phyloP scores from a whole-genome alignment of 2,113 vertebrate species.

The Hyperoodon ampullatus region DNA sequence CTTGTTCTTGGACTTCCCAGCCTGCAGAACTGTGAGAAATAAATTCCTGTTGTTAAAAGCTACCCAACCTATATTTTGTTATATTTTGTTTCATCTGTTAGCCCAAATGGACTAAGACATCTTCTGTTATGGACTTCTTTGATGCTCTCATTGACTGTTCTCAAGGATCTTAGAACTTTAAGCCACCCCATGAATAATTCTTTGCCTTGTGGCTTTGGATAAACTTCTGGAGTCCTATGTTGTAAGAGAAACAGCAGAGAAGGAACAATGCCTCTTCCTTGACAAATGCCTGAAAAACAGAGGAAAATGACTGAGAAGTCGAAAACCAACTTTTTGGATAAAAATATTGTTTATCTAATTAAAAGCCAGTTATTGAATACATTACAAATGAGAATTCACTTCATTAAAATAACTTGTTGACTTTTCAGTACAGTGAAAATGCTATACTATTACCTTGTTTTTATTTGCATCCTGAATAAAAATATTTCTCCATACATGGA shows the following conservation, averaged over 20 bases:
- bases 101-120: background rate
- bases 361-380: constrained; percentile 8
- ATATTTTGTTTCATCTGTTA: constrained; percentile 15
- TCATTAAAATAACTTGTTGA: constrained; percentile 1
- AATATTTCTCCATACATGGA: background rate
- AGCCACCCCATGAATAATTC: background rate
- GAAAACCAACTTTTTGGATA: background rate
- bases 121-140: background rate
- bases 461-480: background rate
- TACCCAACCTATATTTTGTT: background rate
- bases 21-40: background rate
- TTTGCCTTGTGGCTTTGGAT: constrained; percentile 21
- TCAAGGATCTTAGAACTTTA: background rate
- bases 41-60: background rate
- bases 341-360: background rate
- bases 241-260: background rate
- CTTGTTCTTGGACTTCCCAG: background rate
- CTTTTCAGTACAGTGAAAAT: background rate
- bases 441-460: background rate
- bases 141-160: background rate
- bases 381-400: constrained; percentile 11
- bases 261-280: background rate
- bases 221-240: background rate
- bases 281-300: background rate
- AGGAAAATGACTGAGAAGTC: background rate